Evolutionary conservation across 2,797 vertebrate species (phyloP).

Genomic region (Dendrocincla fuliginosa): DNA sequence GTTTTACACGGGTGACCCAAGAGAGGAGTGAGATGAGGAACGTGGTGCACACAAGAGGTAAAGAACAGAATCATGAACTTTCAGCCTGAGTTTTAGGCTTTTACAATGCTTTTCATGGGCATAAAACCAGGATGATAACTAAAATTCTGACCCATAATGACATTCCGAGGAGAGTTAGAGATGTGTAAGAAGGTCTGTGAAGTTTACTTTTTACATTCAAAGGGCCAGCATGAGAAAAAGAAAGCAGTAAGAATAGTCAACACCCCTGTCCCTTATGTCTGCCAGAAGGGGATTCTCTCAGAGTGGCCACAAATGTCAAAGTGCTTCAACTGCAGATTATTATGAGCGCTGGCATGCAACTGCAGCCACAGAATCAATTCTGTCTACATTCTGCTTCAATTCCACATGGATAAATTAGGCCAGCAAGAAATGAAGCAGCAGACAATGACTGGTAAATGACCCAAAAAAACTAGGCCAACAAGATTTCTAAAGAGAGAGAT

Average conservation of each 20-base stretch:
- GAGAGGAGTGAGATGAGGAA: neutral
- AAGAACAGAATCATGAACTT: neutral
- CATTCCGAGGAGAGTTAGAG: neutral
- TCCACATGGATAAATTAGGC: conserved; percentile 51
- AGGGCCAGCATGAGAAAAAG: neutral
- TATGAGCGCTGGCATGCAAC: neutral
- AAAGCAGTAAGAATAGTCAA: neutral
- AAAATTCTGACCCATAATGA: neutral
- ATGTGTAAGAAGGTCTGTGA: neutral
- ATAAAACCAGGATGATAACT: neutral
- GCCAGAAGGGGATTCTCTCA: neutral
- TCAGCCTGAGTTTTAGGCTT: neutral
- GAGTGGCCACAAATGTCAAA: neutral
- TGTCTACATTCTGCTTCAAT: neutral
- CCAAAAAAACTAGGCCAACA: conserved; percentile 39
- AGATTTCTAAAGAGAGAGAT: neutral
- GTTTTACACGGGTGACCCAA: neutral
- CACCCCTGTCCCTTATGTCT: neutral
- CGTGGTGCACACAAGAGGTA: neutral
- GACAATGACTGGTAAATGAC: conserved; percentile 56
- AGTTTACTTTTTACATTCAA: neutral
- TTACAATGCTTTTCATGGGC: neutral
- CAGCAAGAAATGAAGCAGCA: conserved; percentile 41
- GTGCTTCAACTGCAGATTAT: neutral
- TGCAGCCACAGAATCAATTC: neutral